A percentile compares a stretch with the other conserved stretches of the same genome.
These are phyloP conservation scores for Epicauta chinensis DNA, from an alignment of 1,140 invertebrate species.

Conservation along the genomic window DNA sequence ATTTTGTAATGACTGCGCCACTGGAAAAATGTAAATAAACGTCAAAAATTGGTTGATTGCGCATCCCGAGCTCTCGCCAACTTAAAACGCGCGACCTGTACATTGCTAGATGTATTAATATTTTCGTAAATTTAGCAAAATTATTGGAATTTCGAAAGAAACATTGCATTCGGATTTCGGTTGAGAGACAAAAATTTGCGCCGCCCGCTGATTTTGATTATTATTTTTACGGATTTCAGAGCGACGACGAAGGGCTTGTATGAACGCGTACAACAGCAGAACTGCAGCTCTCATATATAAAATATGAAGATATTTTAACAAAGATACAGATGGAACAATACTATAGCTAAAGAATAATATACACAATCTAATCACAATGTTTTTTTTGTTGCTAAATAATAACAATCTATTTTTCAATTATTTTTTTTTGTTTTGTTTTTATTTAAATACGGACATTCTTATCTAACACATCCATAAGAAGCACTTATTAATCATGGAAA, in stretches of 20 bases:
- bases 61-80: too few relatives aligned
- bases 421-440: too few relatives aligned
- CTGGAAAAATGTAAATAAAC: too few relatives aligned
- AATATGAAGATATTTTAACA: constrained; percentile 32
- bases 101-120: constrained; percentile 31
- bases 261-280: neutral
- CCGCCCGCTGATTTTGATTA: too few relatives aligned
- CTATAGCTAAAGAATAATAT: constrained; percentile 39
- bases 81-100: too few relatives aligned
- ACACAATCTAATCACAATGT: constrained; percentile 43
- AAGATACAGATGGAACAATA: constrained; percentile 34
- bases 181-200: too few relatives aligned
- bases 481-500: constrained; percentile 45
- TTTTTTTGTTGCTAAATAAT: constrained; percentile 37
- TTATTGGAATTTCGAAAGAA: too few relatives aligned
- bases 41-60: too few relatives aligned
- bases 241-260: constrained; percentile 1
- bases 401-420: constrained; percentile 38
- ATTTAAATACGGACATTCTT: constrained; percentile 37
- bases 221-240: too few relatives aligned
- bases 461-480: constrained; percentile 46
- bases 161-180: too few relatives aligned
- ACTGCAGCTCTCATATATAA: constrained; percentile 10
- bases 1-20: too few relatives aligned
- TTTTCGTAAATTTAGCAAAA: neutral